Conservation (phyloP, 1,140 invertebrate genomes). For the Dufourea novaeangliae region DNA sequence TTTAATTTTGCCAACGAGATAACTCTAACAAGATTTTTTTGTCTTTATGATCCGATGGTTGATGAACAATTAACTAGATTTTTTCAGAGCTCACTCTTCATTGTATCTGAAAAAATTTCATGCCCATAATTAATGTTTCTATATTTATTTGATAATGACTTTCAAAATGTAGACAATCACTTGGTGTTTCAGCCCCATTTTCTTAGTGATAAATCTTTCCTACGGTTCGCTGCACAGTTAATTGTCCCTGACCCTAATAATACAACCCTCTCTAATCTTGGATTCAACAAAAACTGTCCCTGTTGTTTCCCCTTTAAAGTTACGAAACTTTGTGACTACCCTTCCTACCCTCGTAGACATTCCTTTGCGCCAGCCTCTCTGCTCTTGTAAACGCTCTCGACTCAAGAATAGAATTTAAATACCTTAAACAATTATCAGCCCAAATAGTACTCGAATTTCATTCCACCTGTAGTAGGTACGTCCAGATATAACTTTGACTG, state of each 20-base stretch:
- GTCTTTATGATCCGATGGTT: too few relatives aligned
- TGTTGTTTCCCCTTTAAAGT: slow-evolving; percentile 21
- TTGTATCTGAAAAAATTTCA: too few relatives aligned
- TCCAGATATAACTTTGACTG: too few relatives aligned
- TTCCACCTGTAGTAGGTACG: background rate
- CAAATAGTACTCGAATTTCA: background rate
- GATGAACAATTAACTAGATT: background rate
- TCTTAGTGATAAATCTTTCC: background rate
- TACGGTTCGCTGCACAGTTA: background rate
- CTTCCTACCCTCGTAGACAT: background rate
- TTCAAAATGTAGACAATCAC: background rate
- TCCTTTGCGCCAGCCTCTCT: background rate
- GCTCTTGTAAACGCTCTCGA: background rate
- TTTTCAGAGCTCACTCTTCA: too few relatives aligned
- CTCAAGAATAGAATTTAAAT: slow-evolving; percentile 7
- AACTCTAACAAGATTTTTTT: too few relatives aligned
- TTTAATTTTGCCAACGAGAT: too few relatives aligned
- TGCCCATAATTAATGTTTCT: background rate
- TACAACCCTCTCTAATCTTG: slow-evolving; percentile 1
- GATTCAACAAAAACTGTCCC: slow-evolving; percentile 11
- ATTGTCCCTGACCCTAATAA: background rate
- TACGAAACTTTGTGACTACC: background rate
- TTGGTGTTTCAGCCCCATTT: background rate
- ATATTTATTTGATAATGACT: background rate
- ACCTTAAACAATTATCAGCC: slow-evolving; percentile 1